Conservation (phyloP, 2,113 vertebrate genomes). For the Pterophyllum scalare region DNA sequence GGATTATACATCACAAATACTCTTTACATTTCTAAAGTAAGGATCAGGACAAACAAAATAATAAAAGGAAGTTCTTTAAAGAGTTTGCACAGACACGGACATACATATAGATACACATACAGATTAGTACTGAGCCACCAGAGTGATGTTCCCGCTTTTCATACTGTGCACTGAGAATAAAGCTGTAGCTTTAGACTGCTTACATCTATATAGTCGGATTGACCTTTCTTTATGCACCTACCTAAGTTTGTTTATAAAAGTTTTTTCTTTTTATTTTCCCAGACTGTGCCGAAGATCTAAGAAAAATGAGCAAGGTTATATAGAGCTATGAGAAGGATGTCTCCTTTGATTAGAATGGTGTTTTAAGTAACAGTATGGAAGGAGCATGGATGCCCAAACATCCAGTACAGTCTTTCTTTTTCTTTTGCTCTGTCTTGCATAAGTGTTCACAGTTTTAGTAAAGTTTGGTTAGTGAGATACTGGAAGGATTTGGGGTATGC, state of each 20-base stretch:
- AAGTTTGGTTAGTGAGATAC: neutral
- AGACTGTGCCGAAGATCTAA: neutral
- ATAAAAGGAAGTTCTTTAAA: conserved; percentile 9
- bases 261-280: neutral
- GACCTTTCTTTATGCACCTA: conserved; percentile 17
- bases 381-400: neutral
- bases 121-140: conserved; percentile 6
- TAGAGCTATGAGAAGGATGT: neutral
- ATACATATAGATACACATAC: neutral
- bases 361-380: neutral
- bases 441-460: neutral
- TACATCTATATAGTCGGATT: conserved; percentile 9
- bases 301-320: neutral
- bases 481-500: neutral
- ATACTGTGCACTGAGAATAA: neutral
- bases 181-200: neutral
- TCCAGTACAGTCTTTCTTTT: neutral
- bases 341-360: neutral
- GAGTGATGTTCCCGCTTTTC: conserved; percentile 9
- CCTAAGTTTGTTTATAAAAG: conserved; percentile 17
- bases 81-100: neutral
- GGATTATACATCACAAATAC: conserved; percentile 21
- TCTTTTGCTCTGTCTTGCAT: neutral
- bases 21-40: conserved; percentile 19
- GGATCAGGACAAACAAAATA: conserved; percentile 23